Evolutionary conservation across 2,797 vertebrate genomes (phyloP).

Genomic region (Amblyopsis hoosieri): DNA sequence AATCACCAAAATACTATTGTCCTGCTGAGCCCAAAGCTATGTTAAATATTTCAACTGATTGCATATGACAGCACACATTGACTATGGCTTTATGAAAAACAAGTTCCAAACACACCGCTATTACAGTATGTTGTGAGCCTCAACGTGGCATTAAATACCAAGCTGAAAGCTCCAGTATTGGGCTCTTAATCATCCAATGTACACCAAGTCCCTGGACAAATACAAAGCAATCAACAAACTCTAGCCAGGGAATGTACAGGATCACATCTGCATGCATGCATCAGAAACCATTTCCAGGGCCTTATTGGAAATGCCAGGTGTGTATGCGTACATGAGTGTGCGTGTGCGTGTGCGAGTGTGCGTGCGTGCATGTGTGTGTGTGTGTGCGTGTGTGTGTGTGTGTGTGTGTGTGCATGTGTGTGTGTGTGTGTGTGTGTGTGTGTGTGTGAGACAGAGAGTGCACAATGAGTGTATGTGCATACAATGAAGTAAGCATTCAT

Average conservation of each 20-base stretch:
- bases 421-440: constrained; percentile 1
- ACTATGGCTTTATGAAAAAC: constrained; percentile 14
- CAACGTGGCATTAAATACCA: constrained; percentile 41
- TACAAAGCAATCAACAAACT: constrained; percentile 60
- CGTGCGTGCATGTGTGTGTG: not conserved
- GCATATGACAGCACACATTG: constrained; percentile 10
- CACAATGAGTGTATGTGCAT: constrained; percentile 11
- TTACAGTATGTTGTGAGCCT: constrained; percentile 5
- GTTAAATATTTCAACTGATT: not conserved
- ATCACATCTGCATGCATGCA: constrained; percentile 54
- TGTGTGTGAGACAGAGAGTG: not conserved
- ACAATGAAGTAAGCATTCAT: constrained; percentile 12
- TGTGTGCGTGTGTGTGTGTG: constrained; percentile 2
- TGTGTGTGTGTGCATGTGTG: constrained; percentile 12
- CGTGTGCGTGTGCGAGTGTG: constrained; percentile 10
- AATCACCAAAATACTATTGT: too few species aligned
- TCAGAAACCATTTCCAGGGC: constrained; percentile 17
- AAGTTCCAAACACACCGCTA: too few species aligned
- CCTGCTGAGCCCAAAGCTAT: too few species aligned
- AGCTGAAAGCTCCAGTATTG: constrained; percentile 43
- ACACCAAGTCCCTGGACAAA: constrained; percentile 46
- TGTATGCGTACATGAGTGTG: not conserved
- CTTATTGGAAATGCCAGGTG: constrained; percentile 40
- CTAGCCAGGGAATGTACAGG: constrained; percentile 28
- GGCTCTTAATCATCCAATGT: constrained; percentile 47